A percentile compares a stretch with the other conserved stretches of the same genome.
These are phyloP conservation scores for Rhinichthys osculus DNA, from an alignment of 2,797 vertebrate genomes.

Conservation along the genomic window DNA sequence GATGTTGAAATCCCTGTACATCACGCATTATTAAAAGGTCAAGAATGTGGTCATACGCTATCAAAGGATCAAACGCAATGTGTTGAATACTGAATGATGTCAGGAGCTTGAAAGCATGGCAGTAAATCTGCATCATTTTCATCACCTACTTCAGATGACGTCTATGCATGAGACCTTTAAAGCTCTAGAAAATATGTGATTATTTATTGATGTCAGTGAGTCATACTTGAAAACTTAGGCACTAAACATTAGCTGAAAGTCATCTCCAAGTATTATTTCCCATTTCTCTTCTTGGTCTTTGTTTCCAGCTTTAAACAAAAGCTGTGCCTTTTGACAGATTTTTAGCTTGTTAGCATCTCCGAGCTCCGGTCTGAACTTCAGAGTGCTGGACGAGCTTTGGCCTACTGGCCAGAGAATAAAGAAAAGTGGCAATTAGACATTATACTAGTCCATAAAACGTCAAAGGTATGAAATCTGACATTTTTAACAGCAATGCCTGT, in stretches of 20 bases:
- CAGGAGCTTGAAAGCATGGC: neutral
- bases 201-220: conserved; percentile 49
- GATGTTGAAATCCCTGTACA: conserved; percentile 27
- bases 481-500: conserved; percentile 30
- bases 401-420: conserved; percentile 52
- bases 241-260: conserved; percentile 1
- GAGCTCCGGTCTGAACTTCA: conserved; percentile 43
- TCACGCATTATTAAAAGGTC: conserved; percentile 6
- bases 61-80: conserved; percentile 11
- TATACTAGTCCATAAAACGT: conserved; percentile 51
- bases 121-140: conserved; percentile 21
- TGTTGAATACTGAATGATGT: conserved; percentile 6
- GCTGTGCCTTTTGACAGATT: conserved; percentile 41
- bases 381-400: conserved; percentile 49
- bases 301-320: conserved; percentile 33
- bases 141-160: conserved; percentile 3
- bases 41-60: conserved; percentile 14
- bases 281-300: conserved; percentile 33
- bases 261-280: conserved; percentile 38
- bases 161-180: conserved; percentile 57
- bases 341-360: conserved; percentile 55
- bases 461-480: conserved; percentile 47
- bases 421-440: conserved; percentile 51
- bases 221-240: conserved; percentile 59
- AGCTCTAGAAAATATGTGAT: conserved; percentile 55